Evolutionary conservation across 2,888 invertebrate species (phyloP).

Genomic region (Maniola hyperantus): DNA sequence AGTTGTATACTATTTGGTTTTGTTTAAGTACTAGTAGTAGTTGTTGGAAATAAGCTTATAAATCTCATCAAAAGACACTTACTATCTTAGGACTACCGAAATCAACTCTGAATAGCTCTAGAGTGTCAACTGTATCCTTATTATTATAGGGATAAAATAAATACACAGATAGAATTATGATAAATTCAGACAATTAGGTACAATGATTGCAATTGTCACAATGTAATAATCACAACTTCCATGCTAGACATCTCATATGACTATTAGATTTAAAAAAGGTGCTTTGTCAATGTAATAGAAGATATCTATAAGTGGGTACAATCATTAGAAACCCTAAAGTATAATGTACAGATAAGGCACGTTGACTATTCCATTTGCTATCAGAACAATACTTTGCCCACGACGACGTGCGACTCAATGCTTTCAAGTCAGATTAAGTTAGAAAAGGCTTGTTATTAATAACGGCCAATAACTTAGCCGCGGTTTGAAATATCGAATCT

Average conservation of each 20-base stretch:
- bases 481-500: constrained; percentile 78
- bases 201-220: too few species aligned
- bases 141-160: too few species aligned
- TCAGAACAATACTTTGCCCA: constrained; percentile 69
- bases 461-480: constrained; percentile 78
- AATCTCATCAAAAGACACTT: too few species aligned
- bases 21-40: too few species aligned
- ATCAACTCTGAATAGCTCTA: too few species aligned
- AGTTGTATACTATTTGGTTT: too few species aligned
- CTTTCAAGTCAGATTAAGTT: constrained; percentile 81
- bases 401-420: constrained; percentile 72
- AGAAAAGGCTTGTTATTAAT: constrained; percentile 79
- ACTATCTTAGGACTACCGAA: too few species aligned
- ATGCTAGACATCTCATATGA: background rate
- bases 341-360: constrained; percentile 44
- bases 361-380: constrained; percentile 59
- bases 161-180: too few species aligned
- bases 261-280: constrained; percentile 1
- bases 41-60: too few species aligned
- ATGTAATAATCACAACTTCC: too few species aligned
- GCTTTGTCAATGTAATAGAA: constrained; percentile 24
- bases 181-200: too few species aligned
- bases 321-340: constrained; percentile 41
- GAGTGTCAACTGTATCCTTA: too few species aligned
- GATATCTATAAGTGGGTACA: constrained; percentile 23